Percentiles rank a stretch among this genome's conserved stretches.
These are phyloP conservation scores for Dusona sp. DNA, from an alignment of 2,888 invertebrate species.

Conservation along the genomic window DNA sequence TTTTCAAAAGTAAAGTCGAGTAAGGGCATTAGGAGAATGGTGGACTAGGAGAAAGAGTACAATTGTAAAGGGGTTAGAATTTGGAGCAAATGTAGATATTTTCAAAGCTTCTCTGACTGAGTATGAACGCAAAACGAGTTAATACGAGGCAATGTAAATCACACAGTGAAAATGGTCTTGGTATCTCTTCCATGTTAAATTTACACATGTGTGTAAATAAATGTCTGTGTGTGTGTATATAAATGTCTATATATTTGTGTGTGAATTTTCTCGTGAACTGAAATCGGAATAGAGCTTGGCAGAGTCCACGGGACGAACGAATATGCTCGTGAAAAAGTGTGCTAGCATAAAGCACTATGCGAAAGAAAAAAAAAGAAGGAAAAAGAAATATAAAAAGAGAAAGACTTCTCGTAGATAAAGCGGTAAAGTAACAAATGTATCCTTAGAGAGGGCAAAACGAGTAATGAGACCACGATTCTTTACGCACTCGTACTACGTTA, in stretches of 20 bases:
- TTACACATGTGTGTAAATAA: neutral
- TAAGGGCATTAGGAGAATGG: neutral
- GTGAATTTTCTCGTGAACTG: conserved; percentile 21
- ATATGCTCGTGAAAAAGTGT: conserved; percentile 40
- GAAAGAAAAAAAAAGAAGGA: neutral
- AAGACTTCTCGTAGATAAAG: conserved; percentile 26
- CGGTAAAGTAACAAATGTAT: conserved; percentile 49
- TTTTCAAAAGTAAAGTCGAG: neutral
- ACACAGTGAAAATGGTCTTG: conserved; percentile 21
- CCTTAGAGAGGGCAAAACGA: conserved; percentile 35
- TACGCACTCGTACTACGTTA: conserved; percentile 25
- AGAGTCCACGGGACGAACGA: conserved; percentile 11
- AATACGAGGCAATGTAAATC: conserved; percentile 42
- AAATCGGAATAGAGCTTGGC: conserved; percentile 21
- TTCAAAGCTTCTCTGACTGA: conserved; percentile 31
- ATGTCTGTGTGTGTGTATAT: neutral
- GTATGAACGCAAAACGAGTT: conserved; percentile 43
- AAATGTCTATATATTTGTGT: neutral
- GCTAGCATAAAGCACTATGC: conserved; percentile 40
- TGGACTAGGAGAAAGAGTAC: neutral
- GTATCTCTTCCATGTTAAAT: neutral
- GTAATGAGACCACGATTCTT: conserved; percentile 42
- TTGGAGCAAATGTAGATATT: conserved; percentile 12
- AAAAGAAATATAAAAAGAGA: neutral
- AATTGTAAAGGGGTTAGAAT: conserved; percentile 21